Conservation (phyloP, 2,113 vertebrate genomes). For the Proterorhinus semilunaris region DNA sequence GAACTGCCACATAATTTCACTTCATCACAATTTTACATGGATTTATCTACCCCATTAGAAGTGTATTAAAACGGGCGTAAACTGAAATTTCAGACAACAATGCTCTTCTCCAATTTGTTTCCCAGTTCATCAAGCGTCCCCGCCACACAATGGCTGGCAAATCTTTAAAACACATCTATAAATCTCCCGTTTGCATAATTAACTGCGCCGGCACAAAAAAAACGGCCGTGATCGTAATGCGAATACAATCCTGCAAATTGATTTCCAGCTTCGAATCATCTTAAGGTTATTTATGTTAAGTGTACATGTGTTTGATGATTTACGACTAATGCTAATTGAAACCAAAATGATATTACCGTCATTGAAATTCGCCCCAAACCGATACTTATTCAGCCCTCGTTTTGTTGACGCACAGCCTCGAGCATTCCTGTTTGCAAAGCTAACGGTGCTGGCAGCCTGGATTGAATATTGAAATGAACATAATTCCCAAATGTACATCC, state of each 20-base stretch:
- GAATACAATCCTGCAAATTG: not conserved
- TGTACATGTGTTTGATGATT: not conserved
- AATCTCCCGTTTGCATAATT: constrained; percentile 26
- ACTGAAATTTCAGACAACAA: constrained; percentile 12
- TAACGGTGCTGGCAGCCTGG: constrained; percentile 18
- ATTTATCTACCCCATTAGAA: not conserved
- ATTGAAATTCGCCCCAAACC: not conserved
- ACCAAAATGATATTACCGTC: not conserved
- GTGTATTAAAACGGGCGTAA: not conserved
- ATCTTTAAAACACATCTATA: constrained; percentile 25
- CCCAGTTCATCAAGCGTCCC: constrained; percentile 20
- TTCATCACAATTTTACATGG: not conserved
- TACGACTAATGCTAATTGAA: constrained; percentile 1
- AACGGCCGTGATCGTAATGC: not conserved
- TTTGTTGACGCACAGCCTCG: not conserved
- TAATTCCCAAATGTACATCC: constrained; percentile 24
- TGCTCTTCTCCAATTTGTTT: constrained; percentile 31
- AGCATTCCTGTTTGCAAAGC: constrained; percentile 1
- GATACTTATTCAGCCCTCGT: not conserved
- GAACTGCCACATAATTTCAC: not conserved
- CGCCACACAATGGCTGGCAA: constrained; percentile 21
- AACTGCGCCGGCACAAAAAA: not conserved
- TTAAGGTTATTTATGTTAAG: not conserved
- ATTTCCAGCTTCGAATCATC: not conserved
- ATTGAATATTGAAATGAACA: constrained; percentile 25